Base-by-base conservation (phyloP, 2,888 invertebrate species). In the Sphaeridia pumilis region DNA sequence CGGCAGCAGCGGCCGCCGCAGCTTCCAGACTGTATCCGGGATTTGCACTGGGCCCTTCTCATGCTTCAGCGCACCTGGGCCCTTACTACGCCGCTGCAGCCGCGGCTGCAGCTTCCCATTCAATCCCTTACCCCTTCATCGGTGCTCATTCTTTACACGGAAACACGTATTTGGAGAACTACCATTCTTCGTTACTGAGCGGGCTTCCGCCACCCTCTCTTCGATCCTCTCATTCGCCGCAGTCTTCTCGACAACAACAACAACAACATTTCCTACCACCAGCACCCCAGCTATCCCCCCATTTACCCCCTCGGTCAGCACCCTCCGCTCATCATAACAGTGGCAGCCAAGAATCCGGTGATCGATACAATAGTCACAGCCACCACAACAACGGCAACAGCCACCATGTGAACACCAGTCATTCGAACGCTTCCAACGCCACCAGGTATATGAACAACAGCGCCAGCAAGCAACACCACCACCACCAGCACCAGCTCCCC, bases 111-210 rank as follows among this genome's bases (percentile, higher is more conserved):
- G 52, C 56, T 27, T 43, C 52, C 21, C 60, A 60, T 52, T 56
- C 61, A 38, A 44, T 63, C 35, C 61, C 59, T 17, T 64, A 61
- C 42, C 56, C 61, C 41, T 27, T 62, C n/a, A 60, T 64, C 36
- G 59, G 59, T 54, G 49, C 60, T 21, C 59, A 63, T 44, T 52
- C 58, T 12, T 52, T 46, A 28, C 46, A 52, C 46, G 35, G 28
- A 36, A 55, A 58, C 46, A 56, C 58, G 20, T 64, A 64, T 50
- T 49, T 64, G 49, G 64, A 64, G 27, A 55, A 43, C 49, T 64
- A 62, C 46, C 64, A 48, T 25, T 41, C 62, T 47, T 62, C 64
- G 17, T 58, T 55, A 46, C 45, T 64, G 10, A 47, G 59, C 17
- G 43, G 45, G 20, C 45, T 41, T 21, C 48, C 42, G 41, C 52